These are phyloP conservation scores for Hippoglossus hippoglossus DNA, from an alignment of 2,797 vertebrate genomes.

Conservation along the genomic window DNA sequence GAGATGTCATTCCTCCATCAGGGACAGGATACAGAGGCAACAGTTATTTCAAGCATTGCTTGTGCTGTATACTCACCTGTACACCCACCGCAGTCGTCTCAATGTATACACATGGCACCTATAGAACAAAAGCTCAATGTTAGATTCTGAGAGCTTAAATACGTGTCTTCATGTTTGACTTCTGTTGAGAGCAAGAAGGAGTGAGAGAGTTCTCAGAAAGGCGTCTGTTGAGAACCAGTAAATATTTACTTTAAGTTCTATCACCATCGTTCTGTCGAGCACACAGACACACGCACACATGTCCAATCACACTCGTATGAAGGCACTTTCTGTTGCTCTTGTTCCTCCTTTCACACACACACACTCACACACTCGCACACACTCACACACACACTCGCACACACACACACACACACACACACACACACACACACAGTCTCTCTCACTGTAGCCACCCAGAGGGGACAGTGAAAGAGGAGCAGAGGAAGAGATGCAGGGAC, in stretches of 20 bases:
- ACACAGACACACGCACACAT: slow-evolving; percentile 8
- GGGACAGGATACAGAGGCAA: not conserved
- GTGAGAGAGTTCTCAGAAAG: slow-evolving; percentile 3
- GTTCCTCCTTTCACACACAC: slow-evolving; percentile 14
- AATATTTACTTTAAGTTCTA: slow-evolving; percentile 47
- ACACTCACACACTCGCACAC: slow-evolving; percentile 9
- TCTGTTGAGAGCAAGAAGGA: slow-evolving; percentile 3
- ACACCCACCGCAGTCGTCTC: not conserved
- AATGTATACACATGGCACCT: not conserved
- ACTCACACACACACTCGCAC: slow-evolving; percentile 21
- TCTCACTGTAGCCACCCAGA: slow-evolving; percentile 54
- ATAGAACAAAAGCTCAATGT: slow-evolving; percentile 22
- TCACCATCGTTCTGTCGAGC: slow-evolving; percentile 1
- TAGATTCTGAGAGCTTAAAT: slow-evolving; percentile 10
- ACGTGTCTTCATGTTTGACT: slow-evolving; percentile 14
- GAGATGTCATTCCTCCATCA: not conserved
- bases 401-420: slow-evolving; percentile 19
- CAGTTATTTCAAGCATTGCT: slow-evolving; percentile 1
- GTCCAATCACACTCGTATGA: slow-evolving; percentile 20
- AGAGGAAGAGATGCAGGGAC: slow-evolving; percentile 63
- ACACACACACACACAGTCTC: slow-evolving; percentile 23
- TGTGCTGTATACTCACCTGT: not conserved
- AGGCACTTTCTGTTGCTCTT: slow-evolving; percentile 32
- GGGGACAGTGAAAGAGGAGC: slow-evolving; percentile 66
- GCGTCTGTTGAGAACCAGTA: slow-evolving; percentile 22